A percentile compares a stretch with the other conserved stretches of the same genome.
phyloP scores from a whole-genome alignment of 2,888 invertebrate species.

The Tenodera sinensis region DNA sequence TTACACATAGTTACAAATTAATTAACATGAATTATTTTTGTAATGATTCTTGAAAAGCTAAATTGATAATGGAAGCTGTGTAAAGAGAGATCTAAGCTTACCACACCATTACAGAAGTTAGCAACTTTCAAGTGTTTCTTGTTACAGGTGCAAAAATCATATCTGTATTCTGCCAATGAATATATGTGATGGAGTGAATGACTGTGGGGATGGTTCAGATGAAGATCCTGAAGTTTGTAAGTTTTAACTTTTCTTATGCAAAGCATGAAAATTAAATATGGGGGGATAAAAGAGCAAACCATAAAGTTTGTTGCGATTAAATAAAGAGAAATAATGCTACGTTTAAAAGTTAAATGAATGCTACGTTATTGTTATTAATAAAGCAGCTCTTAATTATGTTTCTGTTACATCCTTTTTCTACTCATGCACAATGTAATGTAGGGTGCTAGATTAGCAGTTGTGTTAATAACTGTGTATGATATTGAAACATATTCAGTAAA shows the following conservation, averaged over 20 bases:
- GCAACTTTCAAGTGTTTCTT: neutral
- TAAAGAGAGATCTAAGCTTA: neutral
- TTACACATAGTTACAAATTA: neutral
- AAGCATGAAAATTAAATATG: too few species aligned
- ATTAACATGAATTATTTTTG: neutral
- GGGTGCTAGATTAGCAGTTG: too few species aligned
- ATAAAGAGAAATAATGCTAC: too few species aligned
- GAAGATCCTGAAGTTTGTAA: constrained; percentile 53
- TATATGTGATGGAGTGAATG: constrained; percentile 48
- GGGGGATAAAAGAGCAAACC: too few species aligned
- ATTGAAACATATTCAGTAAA: too few species aligned
- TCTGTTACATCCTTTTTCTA: too few species aligned
- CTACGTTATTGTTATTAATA: too few species aligned
- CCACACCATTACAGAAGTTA: neutral
- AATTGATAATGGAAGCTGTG: neutral
- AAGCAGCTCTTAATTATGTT: too few species aligned
- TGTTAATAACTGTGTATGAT: too few species aligned
- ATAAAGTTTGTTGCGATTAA: too few species aligned
- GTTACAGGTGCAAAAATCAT: constrained; percentile 42
- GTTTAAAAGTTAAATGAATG: too few species aligned
- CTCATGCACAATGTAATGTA: too few species aligned
- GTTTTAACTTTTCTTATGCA: neutral
- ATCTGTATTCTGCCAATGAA: constrained; percentile 42
- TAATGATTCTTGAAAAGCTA: neutral
- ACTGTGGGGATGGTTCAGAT: constrained; percentile 62